phyloP scores from a whole-genome alignment of 2,113 vertebrate genomes.

The Passer montanus region DNA sequence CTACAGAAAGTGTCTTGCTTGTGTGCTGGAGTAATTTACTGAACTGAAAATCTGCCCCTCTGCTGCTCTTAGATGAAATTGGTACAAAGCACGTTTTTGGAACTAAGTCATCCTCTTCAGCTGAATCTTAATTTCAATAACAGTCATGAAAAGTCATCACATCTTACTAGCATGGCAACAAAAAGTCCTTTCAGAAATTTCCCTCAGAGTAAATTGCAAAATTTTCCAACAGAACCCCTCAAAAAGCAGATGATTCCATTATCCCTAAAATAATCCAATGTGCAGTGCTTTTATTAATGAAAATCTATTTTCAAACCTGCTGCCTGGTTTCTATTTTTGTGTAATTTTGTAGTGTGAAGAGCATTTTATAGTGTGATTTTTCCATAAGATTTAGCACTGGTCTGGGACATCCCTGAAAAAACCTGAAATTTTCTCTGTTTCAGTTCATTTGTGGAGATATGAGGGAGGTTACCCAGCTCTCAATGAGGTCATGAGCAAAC shows the following conservation, averaged over 20 bases:
- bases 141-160: neutral
- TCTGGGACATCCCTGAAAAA: neutral
- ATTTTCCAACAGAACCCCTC: neutral
- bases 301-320: neutral
- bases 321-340: neutral
- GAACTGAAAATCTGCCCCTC: neutral
- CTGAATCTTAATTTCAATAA: neutral
- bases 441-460: conserved; percentile 98
- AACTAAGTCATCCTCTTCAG: neutral
- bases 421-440: conserved; percentile 63
- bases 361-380: neutral
- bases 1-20: neutral
- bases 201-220: neutral
- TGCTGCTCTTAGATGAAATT: neutral
- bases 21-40: conserved; percentile 7
- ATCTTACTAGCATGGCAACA: neutral
- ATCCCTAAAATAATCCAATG: neutral
- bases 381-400: neutral
- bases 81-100: neutral
- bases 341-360: neutral
- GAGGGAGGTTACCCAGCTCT: conserved; percentile 98
- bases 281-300: neutral
- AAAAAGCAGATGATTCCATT: neutral
- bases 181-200: neutral
- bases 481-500: conserved; percentile 97